Conservation (phyloP, 2,113 vertebrate genomes). For the Polypterus senegalus region DNA sequence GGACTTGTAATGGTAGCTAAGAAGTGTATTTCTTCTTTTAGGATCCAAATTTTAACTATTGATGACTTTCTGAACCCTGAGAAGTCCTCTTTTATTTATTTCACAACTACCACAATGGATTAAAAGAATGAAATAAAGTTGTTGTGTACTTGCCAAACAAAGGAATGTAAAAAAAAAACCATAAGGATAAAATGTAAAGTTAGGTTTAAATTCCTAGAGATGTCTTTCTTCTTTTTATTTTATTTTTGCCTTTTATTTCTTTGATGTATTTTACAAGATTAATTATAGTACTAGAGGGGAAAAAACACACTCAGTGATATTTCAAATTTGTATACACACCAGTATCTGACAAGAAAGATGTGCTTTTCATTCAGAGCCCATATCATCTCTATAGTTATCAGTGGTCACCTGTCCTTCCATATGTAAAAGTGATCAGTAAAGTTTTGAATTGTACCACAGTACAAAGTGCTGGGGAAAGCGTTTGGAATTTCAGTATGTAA, state of each 20-base stretch:
- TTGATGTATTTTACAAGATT: no score
- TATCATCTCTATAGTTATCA: slow-evolving; percentile 48
- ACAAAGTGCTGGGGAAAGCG: slow-evolving; percentile 50
- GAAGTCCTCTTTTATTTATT: slow-evolving; percentile 48
- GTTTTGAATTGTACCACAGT: slow-evolving; percentile 51
- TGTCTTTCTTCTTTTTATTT: no score
- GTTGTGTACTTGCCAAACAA: no score
- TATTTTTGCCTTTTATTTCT: no score
- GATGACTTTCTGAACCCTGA: slow-evolving; percentile 42
- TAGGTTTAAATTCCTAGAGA: no score
- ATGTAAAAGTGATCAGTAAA: slow-evolving; percentile 48
- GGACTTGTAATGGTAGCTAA: slow-evolving; percentile 52
- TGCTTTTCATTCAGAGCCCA: slow-evolving; percentile 55
- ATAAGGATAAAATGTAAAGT: no score
- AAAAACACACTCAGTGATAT: slow-evolving; percentile 12
- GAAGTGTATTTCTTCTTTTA: slow-evolving; percentile 63
- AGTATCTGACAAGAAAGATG: slow-evolving; percentile 33
- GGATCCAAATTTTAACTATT: slow-evolving; percentile 46
- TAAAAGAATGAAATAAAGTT: no score
- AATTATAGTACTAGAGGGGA: no score
- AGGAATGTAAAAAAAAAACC: no score
- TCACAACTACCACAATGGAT: slow-evolving; percentile 16
- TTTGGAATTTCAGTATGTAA: slow-evolving; percentile 59
- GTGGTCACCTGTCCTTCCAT: slow-evolving; percentile 57
- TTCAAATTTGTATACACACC: slow-evolving; percentile 33